Base-by-base conservation (phyloP, 1,140 invertebrate genomes). In the Triops cancriformis region DNA sequence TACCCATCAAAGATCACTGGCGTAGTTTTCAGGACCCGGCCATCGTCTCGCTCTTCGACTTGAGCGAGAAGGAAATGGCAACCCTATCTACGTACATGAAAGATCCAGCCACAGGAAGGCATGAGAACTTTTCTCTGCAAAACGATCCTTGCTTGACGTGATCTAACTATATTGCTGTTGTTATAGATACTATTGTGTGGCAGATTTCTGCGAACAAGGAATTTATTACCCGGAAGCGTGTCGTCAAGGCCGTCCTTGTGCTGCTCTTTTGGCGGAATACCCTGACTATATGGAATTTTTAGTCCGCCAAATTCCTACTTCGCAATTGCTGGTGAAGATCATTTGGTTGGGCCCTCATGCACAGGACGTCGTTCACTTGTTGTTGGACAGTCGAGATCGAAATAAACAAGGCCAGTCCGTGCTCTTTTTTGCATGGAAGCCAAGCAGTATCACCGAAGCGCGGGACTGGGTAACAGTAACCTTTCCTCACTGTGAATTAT, bases 361-460 rank as follows among this genome's bases (percentile, higher is more conserved):
- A 31, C 85, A 84, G 75, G 73, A 83, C 9, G 83, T 89, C 0
- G 84, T 87, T 0, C 82, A 86, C 37, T 81, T 83, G 42, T 80
- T 89, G 45, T 85, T 84, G 4, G 80, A 81, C 4, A 82, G 83
- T 45, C 85, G 85, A 78, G 77, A 76, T 73, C 45, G 80, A 9
- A 23, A 80, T 31, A 37, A 81, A n/a, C 72, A 77, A 12, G 81
- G 80, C 28, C 84, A 85, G 41, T 89, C 88, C 26, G 81, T 91
- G 51, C 82, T 92, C 3, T 88, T 93, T 73, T 85, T 93, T 72
- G 87, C 88, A 80, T 92, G 90, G 88, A 87, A 86, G 1, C 92
- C 92, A 0, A 91, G 89, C 75, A 84, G 85, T n/a, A 81, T 92
- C 6, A 85, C 85, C 0, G 80, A 82, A 0, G 77, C 80, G 18